phyloP scores from a whole-genome alignment of 2,113 vertebrate species.

The Vulpes ferrilata region DNA sequence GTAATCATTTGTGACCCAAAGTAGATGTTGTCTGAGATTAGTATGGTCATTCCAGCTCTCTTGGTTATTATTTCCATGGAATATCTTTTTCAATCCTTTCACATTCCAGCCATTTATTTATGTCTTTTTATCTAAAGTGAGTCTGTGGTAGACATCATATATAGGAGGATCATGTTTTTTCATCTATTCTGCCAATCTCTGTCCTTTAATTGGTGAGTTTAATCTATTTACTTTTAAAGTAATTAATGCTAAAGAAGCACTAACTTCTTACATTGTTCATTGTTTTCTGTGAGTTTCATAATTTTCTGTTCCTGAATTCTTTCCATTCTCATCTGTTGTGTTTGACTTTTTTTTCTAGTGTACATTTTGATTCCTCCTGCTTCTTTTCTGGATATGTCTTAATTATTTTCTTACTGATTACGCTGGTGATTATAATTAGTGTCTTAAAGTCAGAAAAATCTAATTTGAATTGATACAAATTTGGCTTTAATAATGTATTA shows the following conservation, averaged over 20 bases:
- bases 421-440: not conserved
- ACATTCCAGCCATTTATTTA: not conserved
- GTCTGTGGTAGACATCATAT: not conserved
- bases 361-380: not conserved
- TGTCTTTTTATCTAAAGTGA: constrained; percentile 4
- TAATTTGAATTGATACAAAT: not conserved
- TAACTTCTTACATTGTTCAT: not conserved
- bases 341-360: not conserved
- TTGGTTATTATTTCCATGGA: not conserved
- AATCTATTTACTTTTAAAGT: not conserved
- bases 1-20: not conserved
- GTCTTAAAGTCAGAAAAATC: not conserved
- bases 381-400: not conserved
- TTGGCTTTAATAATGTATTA: not conserved
- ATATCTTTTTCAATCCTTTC: not conserved
- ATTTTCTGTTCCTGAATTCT: not conserved
- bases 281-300: not conserved
- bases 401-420: not conserved
- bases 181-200: not conserved
- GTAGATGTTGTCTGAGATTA: not conserved
- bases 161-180: not conserved
- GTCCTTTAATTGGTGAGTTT: not conserved
- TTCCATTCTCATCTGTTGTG: not conserved
- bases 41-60: not conserved
- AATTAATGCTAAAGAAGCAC: not conserved